phyloP scores from a whole-genome alignment of 35 echinoderm and acorn worm genomes.

The Ophioderma brevispina region DNA sequence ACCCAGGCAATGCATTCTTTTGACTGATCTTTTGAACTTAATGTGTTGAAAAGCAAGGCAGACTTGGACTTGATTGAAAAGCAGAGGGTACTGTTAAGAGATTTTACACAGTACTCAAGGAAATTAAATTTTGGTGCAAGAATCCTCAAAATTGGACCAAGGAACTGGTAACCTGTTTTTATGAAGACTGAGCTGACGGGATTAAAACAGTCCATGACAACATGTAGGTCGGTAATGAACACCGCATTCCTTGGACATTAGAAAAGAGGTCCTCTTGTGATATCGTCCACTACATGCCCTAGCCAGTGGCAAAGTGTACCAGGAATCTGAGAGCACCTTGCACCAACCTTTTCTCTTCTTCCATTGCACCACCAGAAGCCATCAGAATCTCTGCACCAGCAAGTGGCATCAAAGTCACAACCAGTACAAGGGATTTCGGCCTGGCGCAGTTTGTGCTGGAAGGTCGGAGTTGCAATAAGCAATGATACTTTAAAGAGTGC shows the following conservation, averaged over 20 bases:
- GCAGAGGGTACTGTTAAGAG: no score
- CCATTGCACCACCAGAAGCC: constrained; percentile 71
- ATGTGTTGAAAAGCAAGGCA: no score
- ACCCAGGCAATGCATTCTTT: no score
- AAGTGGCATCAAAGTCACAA: background rate
- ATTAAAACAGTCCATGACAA: background rate
- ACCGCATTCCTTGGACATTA: constrained; percentile 66
- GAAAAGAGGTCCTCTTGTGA: constrained; percentile 63
- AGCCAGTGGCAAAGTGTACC: background rate
- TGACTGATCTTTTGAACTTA: no score
- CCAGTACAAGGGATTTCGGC: constrained; percentile 41
- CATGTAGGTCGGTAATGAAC: constrained; percentile 38
- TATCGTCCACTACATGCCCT: background rate
- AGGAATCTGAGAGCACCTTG: background rate
- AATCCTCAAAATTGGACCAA: no score
- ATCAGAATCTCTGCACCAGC: constrained; percentile 27
- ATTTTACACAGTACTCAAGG: no score
- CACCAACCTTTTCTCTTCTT: constrained; percentile 48
- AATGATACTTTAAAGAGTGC: no score
- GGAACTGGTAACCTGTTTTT: no score
- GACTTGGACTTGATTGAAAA: no score
- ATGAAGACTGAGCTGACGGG: background rate
- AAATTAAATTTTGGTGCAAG: no score
- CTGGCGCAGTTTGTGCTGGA: constrained; percentile 70
- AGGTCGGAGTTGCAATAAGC: no score